Base-by-base conservation (phyloP, 2,113 vertebrate species). In the Apteryx owenii region DNA sequence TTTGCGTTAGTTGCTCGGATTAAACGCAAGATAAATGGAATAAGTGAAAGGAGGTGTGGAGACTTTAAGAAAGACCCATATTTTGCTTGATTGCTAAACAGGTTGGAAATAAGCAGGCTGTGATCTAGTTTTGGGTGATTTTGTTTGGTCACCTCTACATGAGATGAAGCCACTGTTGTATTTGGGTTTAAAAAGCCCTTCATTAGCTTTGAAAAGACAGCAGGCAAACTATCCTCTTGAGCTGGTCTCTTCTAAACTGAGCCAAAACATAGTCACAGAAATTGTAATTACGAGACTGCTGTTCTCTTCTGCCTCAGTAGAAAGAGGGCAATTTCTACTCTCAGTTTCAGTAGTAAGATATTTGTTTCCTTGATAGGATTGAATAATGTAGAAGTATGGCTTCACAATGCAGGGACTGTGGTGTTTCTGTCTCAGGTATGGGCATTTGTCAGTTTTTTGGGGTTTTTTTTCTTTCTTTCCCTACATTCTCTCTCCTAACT, bases 111-210 rank as follows among this genome's bases (percentile, higher is more conserved):
- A 21, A 91, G 51, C 2, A 68, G 61, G 50, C 36, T 90, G 64
- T 28, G 64, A n/a, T 51, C 66, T 60, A 33, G 56, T 23, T 7
- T 56, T 23, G 29, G 20, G n/a, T 26, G 2, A 2, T n/a, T 85
- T 82, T 1, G 0, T 29, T 36, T 36, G 20, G 25, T 5, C 21
- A 1, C 21, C 25, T 50, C 22, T 36, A 0, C 19, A n/a, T n/a
- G 21, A 58, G 60, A 54, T 51, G 14, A 85, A 83, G 56, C 16
- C n/a, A 31, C 65, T 0, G 0, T 3, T 20, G 21, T 68, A 28
- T n/a, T 88, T 20, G 29, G 19, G 33, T 56, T 62, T 75, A 75
- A 90, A 36, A 26, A 61, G 2, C 36, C 42, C 12, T 70, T 50
- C 12, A 3, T 50, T 60, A 70, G 36, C 66, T 81, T 66, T 54